These are phyloP conservation scores for Phymastichus coffea DNA, from an alignment of 1,140 invertebrate species.

Conservation along the genomic window DNA sequence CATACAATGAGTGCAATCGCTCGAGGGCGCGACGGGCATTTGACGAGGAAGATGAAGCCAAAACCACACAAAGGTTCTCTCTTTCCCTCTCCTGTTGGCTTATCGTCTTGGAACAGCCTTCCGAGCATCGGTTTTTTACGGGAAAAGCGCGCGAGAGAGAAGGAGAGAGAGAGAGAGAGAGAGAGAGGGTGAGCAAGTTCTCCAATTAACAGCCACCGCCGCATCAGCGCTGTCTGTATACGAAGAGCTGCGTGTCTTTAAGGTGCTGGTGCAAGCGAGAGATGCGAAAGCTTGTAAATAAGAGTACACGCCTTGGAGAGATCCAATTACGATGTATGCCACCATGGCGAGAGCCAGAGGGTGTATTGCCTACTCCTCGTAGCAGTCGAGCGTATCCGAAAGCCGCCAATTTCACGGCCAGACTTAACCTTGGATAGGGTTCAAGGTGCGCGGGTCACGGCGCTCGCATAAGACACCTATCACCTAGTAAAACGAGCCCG, in stretches of 20 bases:
- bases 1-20: background rate
- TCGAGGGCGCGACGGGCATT: background rate
- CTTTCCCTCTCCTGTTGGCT: too few species aligned
- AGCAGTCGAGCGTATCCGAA: slow-evolving; percentile 6
- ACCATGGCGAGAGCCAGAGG: background rate
- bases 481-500: background rate
- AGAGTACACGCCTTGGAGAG: slow-evolving; percentile 23
- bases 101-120: slow-evolving; percentile 32
- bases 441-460: slow-evolving; percentile 33
- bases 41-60: background rate
- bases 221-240: too few species aligned
- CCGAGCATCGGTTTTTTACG: slow-evolving; percentile 35
- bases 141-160: slow-evolving; percentile 16
- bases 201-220: too few species aligned
- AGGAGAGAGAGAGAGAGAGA: slow-evolving; percentile 21
- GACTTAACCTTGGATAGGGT: slow-evolving; percentile 27
- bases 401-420: slow-evolving; percentile 14
- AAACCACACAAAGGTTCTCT: slow-evolving; percentile 17
- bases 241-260: too few species aligned
- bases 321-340: slow-evolving; percentile 35
- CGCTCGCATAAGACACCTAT: background rate
- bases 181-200: too few species aligned
- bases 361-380: slow-evolving; percentile 4
- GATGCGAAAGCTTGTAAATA: too few species aligned
- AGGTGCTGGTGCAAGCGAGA: background rate